Base-by-base conservation (phyloP, 2,113 vertebrate species). In the Riparia riparia region DNA sequence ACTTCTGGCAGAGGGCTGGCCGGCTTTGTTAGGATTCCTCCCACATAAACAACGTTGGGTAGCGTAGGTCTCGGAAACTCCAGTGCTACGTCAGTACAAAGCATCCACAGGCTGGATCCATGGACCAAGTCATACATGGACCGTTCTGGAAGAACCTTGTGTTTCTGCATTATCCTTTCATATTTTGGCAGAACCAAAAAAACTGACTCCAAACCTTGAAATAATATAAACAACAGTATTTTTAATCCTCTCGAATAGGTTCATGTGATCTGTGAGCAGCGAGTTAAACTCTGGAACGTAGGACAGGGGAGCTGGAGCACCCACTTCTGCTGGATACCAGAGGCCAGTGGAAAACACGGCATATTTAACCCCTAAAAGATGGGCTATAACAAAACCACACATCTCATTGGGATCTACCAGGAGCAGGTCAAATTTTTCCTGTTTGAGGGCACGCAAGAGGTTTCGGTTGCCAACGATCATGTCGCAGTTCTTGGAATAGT, bases 231-330 rank as follows among this genome's bases (percentile, higher is more conserved):
- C 97, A 14, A 97, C 97, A 1, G 99, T 99, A 91, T 99, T 99
- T 97, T 98, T 96, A 94, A 99, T 98, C 96, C 99, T 98, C 87
- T 99, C 98, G 4, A 98, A 82, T 29, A 99, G 95, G 76, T 98
- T 98, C 99, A 99, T 99, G 93, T 42, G 98, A 95, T 99, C 99
- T 17, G 99, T 99, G 95, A 99, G 98, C 70, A 99, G 97, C 0
- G 99, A 99, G 98, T 99, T 99, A 97, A 99, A 99, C 83, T 99
- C 99, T 12, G 99, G 99, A 32, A 99, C 99, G 0, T 99, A 99
- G 13, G 99, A 98, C 49, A 99, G 97, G 0, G 99, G 99, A 47
- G 99, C 99, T 3, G 99, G 99, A 28, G 99, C 99, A 0, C 99
- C 99, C 25, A 99, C 99, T 97, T 99, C 99, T 19, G 99, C 99